A percentile compares a stretch with the other conserved stretches of the same genome.
phyloP scores from a whole-genome alignment of 2,888 invertebrate species.

The Melanophora roralis region DNA sequence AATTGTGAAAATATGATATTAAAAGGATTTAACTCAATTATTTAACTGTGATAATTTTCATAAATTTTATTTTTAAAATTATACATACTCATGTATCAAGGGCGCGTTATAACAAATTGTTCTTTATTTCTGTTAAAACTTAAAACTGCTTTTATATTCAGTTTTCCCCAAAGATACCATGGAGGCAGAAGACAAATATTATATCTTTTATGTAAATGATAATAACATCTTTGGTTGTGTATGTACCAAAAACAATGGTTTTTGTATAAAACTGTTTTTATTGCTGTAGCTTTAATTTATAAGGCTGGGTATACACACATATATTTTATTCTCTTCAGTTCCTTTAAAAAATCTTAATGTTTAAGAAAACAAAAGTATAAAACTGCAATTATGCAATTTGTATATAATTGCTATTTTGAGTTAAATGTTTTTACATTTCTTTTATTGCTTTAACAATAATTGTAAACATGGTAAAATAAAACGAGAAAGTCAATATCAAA shows the following conservation, averaged over 20 bases:
- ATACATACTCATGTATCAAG: background rate
- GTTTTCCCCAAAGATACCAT: no score
- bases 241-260: conserved; percentile 42
- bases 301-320: no score
- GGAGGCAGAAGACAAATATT: no score
- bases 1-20: background rate
- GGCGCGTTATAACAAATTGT: no score
- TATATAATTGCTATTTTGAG: conserved; percentile 35
- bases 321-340: no score
- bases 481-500: background rate
- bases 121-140: no score
- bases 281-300: conserved; percentile 9
- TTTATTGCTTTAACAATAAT: conserved; percentile 8
- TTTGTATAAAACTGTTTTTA: conserved; percentile 46
- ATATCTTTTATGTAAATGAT: conserved; percentile 19
- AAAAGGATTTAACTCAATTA: conserved; percentile 40
- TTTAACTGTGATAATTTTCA: conserved; percentile 24
- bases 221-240: conserved; percentile 28
- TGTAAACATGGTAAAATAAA: conserved; percentile 28
- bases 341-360: background rate
- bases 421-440: background rate
- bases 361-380: conserved; percentile 31
- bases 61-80: conserved; percentile 5
- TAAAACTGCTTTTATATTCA: no score
- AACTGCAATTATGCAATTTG: conserved; percentile 39